Evolutionary conservation across 92 coral and sea anemone genomes (phyloP), one percentile per base, ranked within the genome.

Genomic region (Bergia puertoricense): DNA sequence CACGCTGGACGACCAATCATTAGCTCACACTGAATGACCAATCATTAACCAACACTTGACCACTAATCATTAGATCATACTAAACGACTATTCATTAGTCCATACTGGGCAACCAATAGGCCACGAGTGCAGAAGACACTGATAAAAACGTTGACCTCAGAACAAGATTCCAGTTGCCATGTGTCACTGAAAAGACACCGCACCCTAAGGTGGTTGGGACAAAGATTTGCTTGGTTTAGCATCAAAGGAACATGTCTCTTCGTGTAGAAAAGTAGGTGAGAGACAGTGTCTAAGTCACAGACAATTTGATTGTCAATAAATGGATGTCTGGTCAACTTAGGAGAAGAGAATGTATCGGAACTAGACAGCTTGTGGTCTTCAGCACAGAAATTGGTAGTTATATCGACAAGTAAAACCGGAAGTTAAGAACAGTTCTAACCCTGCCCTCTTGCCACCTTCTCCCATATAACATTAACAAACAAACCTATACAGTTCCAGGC

Each of bases 61-160:
- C 5, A 45, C 50, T 7, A 45, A 45, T 45, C 50, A 45, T 45
- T 45, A 45, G 1, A 4, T 7, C 50, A 45, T 7, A 45, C 50
- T 45, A 7, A 7, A 45, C 50, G 50, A 45, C 50, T 7, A 45
- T 4, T 45, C 50, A 45, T 45, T 45, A 45, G 50, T 7, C 50
- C 50, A 45, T 7, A 45, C 50, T 45, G 50, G 50, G 7, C 50
- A 7, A 45, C 50, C 50, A 45, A 45, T 45, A 4, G 7, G 7
- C 30, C 30, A 0, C 30, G 30, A 30, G 30, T 30, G 30, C 30
- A 30, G 30, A 22, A 74, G 18, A 9, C 44, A 38, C 0, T 38
- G 45, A 74, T 10, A 14, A 74, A 74, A 6, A 75, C 6, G 79
- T 23, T 75, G 79, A 75, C 79, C 50, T 75, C 51, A 75, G 77